Conservation (phyloP, 2,797 vertebrate species). For the Gorsachius magnificus region DNA sequence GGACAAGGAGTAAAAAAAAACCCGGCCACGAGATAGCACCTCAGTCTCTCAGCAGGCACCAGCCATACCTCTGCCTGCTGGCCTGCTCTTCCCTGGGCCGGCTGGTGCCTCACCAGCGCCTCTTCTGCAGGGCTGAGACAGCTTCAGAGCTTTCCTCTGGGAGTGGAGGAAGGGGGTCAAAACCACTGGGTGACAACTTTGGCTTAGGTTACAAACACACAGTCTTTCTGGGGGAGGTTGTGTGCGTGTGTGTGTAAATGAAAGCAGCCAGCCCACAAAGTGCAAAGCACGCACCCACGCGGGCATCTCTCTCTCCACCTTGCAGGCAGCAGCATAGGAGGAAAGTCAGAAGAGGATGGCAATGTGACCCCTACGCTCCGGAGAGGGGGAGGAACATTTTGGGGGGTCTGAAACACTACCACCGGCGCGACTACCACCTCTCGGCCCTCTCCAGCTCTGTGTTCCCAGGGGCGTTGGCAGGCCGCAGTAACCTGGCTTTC, state of each 20-base stretch:
- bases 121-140: background rate
- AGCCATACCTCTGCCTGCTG: accelerated
- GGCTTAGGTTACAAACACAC: background rate
- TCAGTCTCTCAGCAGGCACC: background rate
- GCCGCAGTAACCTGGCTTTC: constrained; percentile 20
- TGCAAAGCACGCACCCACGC: background rate
- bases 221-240: background rate
- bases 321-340: background rate
- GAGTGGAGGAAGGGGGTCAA: background rate
- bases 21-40: background rate
- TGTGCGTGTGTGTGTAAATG: background rate
- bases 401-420: constrained; percentile 40
- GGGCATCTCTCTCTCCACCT: background rate
- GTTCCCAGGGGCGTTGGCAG: constrained; percentile 9
- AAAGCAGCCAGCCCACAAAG: background rate
- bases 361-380: background rate
- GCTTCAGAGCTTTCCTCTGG: background rate
- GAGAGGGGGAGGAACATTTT: background rate
- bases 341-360: background rate
- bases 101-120: background rate
- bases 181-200: background rate
- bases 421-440: constrained; percentile 34
- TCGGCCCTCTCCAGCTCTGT: background rate
- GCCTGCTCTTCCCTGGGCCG: background rate
- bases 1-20: background rate